These are phyloP conservation scores for Drosophila paramelanica DNA, from an alignment of 2,888 invertebrate species.

Conservation along the genomic window DNA sequence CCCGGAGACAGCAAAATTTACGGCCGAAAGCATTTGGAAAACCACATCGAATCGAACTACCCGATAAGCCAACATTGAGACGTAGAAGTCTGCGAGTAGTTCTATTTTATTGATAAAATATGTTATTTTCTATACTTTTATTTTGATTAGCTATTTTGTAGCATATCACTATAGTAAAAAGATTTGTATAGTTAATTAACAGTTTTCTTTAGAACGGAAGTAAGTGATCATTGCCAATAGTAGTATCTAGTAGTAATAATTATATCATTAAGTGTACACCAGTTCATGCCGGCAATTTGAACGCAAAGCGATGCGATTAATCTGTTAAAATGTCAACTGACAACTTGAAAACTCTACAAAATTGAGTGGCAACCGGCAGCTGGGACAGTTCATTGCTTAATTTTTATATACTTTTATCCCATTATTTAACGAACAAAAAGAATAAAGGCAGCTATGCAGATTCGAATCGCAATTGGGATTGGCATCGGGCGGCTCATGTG, in stretches of 20 bases:
- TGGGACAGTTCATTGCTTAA: slow-evolving; percentile 46
- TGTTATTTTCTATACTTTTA: neutral
- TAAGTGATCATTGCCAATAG: too few relatives aligned
- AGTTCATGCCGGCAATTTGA: neutral
- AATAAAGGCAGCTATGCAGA: slow-evolving; percentile 27
- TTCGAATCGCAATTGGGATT: slow-evolving; percentile 9
- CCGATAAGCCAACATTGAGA: slow-evolving; percentile 21
- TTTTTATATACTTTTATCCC: slow-evolving; percentile 55
- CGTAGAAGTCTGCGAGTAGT: neutral
- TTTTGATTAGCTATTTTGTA: neutral
- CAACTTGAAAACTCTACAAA: slow-evolving; percentile 50
- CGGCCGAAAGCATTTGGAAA: slow-evolving; percentile 4
- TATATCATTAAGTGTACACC: too few relatives aligned
- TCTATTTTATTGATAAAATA: neutral
- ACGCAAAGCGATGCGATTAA: slow-evolving; percentile 28
- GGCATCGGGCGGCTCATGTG: slow-evolving; percentile 18
- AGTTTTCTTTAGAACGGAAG: too few relatives aligned
- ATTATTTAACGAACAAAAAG: slow-evolving; percentile 42
- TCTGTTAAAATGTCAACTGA: slow-evolving; percentile 42
- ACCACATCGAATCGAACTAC: neutral
- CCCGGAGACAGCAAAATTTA: slow-evolving; percentile 29
- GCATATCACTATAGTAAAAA: too few relatives aligned
- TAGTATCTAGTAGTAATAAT: neutral
- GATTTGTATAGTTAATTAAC: too few relatives aligned
- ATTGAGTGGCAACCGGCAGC: slow-evolving; percentile 38